A percentile compares a stretch with the other conserved stretches of the same genome.
Evolutionary conservation across 2,888 invertebrate genomes (phyloP).

Genomic region (Calliphora vomitoria): DNA sequence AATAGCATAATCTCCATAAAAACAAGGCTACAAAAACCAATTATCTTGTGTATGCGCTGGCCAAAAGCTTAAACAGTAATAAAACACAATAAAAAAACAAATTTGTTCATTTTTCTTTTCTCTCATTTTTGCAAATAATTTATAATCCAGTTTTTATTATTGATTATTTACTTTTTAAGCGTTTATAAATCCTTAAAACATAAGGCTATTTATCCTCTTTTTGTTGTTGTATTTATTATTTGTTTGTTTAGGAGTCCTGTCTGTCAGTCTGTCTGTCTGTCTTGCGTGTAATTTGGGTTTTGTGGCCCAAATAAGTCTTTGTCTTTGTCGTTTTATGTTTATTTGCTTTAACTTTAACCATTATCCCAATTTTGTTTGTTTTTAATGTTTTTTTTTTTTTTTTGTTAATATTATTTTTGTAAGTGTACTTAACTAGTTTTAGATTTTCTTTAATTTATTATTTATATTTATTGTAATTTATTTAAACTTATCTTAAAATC

Average conservation of each 20-base stretch:
- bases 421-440: slow-evolving; percentile 60
- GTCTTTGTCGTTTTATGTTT: slow-evolving; percentile 6
- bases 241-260: slow-evolving; percentile 14
- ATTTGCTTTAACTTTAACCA: slow-evolving; percentile 43
- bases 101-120: slow-evolving; percentile 29
- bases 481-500: slow-evolving; percentile 68
- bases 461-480: slow-evolving; percentile 56
- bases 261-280: slow-evolving; percentile 10
- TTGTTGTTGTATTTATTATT: slow-evolving; percentile 1
- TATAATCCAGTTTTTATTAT: slow-evolving; percentile 64
- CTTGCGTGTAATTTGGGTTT: slow-evolving; percentile 2
- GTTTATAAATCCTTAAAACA: slow-evolving; percentile 70
- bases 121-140: slow-evolving; percentile 65
- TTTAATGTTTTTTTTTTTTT: background rate
- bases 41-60: background rate
- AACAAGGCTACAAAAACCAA: background rate
- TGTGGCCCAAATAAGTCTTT: background rate
- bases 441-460: slow-evolving; percentile 32
- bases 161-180: slow-evolving; percentile 71
- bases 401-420: slow-evolving; percentile 22
- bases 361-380: slow-evolving; percentile 27
- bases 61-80: slow-evolving; percentile 34
- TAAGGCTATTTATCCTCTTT: slow-evolving; percentile 62
- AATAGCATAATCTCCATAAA: background rate
- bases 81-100: slow-evolving; percentile 18